Base-by-base conservation (phyloP, 2,113 vertebrate genomes). In the Labeo catla region DNA sequence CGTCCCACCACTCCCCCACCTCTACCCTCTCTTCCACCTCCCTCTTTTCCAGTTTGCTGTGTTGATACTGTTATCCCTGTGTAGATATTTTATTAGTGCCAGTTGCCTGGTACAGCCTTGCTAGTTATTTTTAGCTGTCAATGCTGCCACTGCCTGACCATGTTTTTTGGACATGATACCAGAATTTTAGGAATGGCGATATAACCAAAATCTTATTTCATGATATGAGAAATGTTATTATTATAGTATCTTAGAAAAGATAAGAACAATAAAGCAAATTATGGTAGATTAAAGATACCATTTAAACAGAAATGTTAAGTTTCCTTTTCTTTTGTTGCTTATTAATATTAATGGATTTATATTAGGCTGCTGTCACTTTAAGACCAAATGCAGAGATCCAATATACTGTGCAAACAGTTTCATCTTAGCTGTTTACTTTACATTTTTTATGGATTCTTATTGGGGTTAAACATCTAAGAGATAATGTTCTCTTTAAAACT, bases 31-130 rank as follows among this genome's bases (percentile, higher is more conserved):
- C 87, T 43, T 4, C 81, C 63, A 34, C 57, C 84, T 54, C 59
- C 39, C 57, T 65, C 65, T 88, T 82, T 88, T 86, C 92, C 88
- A 91, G 92, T 90, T 91, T 93, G 86, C 91, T 89, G 87, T 92
- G 89, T 91, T 57, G 89, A 92, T 94, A 92, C 90, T 93, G 88
- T 94, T 94, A 91, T 92, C 91, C 90, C 84, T 94, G 87, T 92
- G 90, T 93, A 87, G 91, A 87, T 94, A 89, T 92, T 93, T 94
- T 93, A 94, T 91, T 92, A 91, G 91, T 79, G 87, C 84, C 88
- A 92, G 90, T 91, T 92, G 92, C 89, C 86, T 88, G 89, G 88
- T 89, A 84, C 89, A 92, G 91, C 86, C 91, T 91, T 91, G 84
- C 87, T 91, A 85, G 86, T 90, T 93, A 89, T 94, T 93, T 92